phyloP scores from a whole-genome alignment of 2,888 invertebrate species.

The Falcaria lacertinaria region DNA sequence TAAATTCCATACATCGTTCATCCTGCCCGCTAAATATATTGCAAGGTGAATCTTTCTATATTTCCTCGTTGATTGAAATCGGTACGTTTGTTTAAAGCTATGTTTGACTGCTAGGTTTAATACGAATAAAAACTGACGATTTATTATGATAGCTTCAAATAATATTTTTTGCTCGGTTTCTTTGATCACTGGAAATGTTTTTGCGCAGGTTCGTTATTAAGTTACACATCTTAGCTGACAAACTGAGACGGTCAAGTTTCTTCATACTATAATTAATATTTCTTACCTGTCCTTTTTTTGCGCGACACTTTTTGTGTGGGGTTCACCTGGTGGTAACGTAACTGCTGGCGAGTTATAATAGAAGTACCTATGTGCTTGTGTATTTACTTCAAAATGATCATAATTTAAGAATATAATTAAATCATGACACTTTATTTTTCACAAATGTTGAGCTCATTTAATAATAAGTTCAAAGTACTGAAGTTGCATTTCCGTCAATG shows the following conservation, averaged over 20 bases:
- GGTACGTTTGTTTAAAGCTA: background rate
- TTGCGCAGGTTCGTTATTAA: slow-evolving; percentile 26
- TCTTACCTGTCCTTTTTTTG: slow-evolving; percentile 26
- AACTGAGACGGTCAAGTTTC: slow-evolving; percentile 28
- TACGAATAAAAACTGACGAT: slow-evolving; percentile 17
- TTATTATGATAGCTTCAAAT: slow-evolving; percentile 26
- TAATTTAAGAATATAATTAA: background rate
- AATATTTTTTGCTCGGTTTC: slow-evolving; percentile 14
- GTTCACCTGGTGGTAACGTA: background rate
- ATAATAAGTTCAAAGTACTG: background rate
- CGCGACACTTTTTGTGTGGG: background rate
- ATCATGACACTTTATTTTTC: background rate
- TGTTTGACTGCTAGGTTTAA: slow-evolving; percentile 5
- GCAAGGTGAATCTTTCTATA: background rate
- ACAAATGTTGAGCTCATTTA: background rate
- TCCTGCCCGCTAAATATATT: background rate
- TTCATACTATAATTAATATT: slow-evolving; percentile 27
- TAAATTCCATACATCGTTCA: background rate
- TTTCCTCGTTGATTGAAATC: slow-evolving; percentile 4
- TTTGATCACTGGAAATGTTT: slow-evolving; percentile 7
- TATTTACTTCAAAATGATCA: background rate
- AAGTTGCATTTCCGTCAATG: background rate
- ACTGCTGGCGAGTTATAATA: background rate
- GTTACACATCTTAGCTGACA: slow-evolving; percentile 34
- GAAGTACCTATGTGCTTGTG: background rate